Evolutionary conservation across 1,140 invertebrate genomes (phyloP), one percentile per base, ranked within the genome.

Genomic region (Zaprionus davidi): DNA sequence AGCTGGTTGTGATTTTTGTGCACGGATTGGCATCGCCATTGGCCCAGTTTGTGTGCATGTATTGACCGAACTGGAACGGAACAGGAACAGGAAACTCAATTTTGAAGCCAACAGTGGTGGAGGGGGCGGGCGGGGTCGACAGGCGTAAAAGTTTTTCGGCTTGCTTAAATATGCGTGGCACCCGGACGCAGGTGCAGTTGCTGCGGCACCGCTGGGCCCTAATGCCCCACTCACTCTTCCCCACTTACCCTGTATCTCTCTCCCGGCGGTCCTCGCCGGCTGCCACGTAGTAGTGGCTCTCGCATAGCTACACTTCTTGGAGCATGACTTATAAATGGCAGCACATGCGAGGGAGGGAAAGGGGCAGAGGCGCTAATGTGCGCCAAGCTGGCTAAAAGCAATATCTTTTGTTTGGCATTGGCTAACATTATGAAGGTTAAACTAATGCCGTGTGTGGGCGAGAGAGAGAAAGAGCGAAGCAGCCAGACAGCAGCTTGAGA

Each of bases 131-230:
- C 4, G 15, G 36, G 34, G 75, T 79, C 58, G 70, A 57, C 49
- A 58, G 70, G 51, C 74, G 74, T 53, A 78, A 71, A 88, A 88
- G 62, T 78, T 87, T 87, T 81, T 69, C 66, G 51, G 36, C 49
- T 41, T 80, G 72, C 70, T 88, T 75, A 79, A 88, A 88, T 83
- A 83, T 88, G 72, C 84, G 73, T 71, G 57, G 79, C 67, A 66
- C 55, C 73, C 80, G 84, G 81, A 83, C 80, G 65, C 84, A 83
- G 78, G 81, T 83, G 84, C 62, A 71, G 59, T 69, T 79, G 84
- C 56, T 75, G 49, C 15, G 59, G 57, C 55, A 57, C 65, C 68
- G 26, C 44, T 49, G 78, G 69, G 63, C 65, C 49, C 62, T 38
- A 26, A 38, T 63, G 66, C 36, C 38, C 64, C 17, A 13, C 26